Conservation (phyloP, 1,140 invertebrate species). For the Drosophila guanche region DNA sequence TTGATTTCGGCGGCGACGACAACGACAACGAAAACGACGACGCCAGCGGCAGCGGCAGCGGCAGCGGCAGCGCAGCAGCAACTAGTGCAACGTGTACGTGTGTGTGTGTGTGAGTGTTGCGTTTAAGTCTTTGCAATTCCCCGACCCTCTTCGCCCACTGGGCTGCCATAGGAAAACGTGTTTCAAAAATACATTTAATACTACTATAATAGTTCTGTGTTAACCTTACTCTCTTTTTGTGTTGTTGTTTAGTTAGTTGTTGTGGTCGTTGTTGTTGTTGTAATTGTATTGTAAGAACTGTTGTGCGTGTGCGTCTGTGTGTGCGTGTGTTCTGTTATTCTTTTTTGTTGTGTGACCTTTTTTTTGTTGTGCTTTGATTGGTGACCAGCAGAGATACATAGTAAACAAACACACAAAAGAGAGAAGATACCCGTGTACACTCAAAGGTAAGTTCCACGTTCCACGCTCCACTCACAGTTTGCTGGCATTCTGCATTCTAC, state of each 20-base stretch:
- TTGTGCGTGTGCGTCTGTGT: neutral
- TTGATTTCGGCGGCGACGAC: constrained; percentile 47
- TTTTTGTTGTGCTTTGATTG: constrained; percentile 64
- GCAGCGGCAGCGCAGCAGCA: constrained; percentile 15
- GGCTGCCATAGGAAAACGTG: too few relatives aligned
- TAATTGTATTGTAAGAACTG: too few relatives aligned
- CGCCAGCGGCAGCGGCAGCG: constrained; percentile 7
- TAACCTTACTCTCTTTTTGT: constrained; percentile 1
- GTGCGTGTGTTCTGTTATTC: constrained; percentile 46
- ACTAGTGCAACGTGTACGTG: constrained; percentile 27
- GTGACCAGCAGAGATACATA: constrained; percentile 11
- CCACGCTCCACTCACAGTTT: too few relatives aligned
- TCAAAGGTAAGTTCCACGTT: too few relatives aligned
- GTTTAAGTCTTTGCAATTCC: too few relatives aligned
- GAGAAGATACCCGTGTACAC: too few relatives aligned
- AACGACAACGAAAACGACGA: constrained; percentile 4
- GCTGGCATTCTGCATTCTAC: too few relatives aligned
- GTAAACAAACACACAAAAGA: too few relatives aligned
- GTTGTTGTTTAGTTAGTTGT: neutral
- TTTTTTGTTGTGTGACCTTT: constrained; percentile 59
- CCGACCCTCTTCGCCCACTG: too few relatives aligned
- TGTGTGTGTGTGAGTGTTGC: neutral
- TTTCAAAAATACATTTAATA: too few relatives aligned
- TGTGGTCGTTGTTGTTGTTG: constrained; percentile 1
- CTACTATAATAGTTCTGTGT: neutral